Evolutionary conservation across 23 tunicate genomes (phyloP), one percentile per base, ranked within the genome.

Genomic region (Trididemnum nubilum): DNA sequence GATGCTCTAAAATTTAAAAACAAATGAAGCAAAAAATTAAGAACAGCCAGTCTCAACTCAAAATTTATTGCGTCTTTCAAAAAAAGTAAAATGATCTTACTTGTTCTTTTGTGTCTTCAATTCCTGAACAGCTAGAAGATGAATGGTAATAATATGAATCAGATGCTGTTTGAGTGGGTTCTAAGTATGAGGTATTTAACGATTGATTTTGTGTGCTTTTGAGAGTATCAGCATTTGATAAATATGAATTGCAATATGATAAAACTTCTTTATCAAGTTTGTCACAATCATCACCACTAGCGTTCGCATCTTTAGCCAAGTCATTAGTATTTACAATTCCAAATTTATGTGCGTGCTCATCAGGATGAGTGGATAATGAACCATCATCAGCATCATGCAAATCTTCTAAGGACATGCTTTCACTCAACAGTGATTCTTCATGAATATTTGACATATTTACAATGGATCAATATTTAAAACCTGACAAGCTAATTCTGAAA

Each of bases 371-470:
- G 2, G 66, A 52, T 27, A 2, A 66, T 33, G 21, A 21, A 2
- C n/a, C 4, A 3, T 2, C 36, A 12, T 21, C 21, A 2, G 2
- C 66, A 34, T 57, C 67, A 52, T 77, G 67, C 27, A 52, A 4
- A 54, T 77, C 81, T 77, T 77, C 81, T 30, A 77, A 3, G 3
- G 67, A 77, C 40, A 77, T 7, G 54, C 44, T 36, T 29, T 77
- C 39, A 77, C 81, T 57, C 5, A 77, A 33, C 23, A 77, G 33
- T 51, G 81, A 52, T 31, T 77, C 66, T 77, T 77, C 81, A 77
- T 52, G 81, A 1, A 31, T 18, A 77, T 32, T 54, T 23, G 78
- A 73, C 78, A 73, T 73, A 9, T 12, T 49, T 49, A 9, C 18
- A 49, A 9, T 9, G 12, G 18, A 12, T 9, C 57, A 49, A 49